Base-by-base conservation (phyloP, 2,113 vertebrate species). In the Murina feae region DNA sequence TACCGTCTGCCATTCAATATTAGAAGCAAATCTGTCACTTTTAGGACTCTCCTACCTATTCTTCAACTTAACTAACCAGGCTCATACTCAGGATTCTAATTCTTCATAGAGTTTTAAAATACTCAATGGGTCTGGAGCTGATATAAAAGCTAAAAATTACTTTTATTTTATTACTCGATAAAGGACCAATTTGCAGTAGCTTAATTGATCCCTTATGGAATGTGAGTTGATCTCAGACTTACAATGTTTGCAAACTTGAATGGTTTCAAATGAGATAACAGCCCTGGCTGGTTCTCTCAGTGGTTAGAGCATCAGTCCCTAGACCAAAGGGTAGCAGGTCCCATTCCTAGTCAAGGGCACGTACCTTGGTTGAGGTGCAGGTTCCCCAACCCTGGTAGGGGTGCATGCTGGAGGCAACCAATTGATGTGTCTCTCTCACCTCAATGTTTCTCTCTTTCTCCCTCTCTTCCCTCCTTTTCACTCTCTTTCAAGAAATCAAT, bases 201-300 rank as follows among this genome's bases (percentile, higher is more conserved):
- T 90, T 96, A 96, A 85, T 86, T 81, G 89, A 91, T 88, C 25
- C 49, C 37, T 63, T 82, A 28, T 58, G 69, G 72, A 66, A 83
- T 81, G 30, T 51, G 81, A 71, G 39, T 92, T 94, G n/a, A 93
- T 94, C 66, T 82, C n/a, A 93, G 39, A 90, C 37, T 88, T 74
- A 60, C 4, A 71, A 17, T 86, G 39, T 94, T 91, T 85, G 68
- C 65, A 91, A 81, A 95, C 63, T 74, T 63, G 18, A 85, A 81
- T 0, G 28, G 42, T 93, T 90, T 90, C 91, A 87, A 78, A 90
- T 74, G 39, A 78, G 93, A 13, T 75, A 95, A 81, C 23, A 55
- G 58, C 58, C 10, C 23, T 28, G 55, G 23, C 55, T 60, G 23
- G 55, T 60, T 28, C 55, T 60, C 55, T 60, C 55, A 60, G 55